These are phyloP conservation scores for Lepidocolaptes lacrymiger DNA, from an alignment of 2,797 vertebrate species.

Conservation along the genomic window DNA sequence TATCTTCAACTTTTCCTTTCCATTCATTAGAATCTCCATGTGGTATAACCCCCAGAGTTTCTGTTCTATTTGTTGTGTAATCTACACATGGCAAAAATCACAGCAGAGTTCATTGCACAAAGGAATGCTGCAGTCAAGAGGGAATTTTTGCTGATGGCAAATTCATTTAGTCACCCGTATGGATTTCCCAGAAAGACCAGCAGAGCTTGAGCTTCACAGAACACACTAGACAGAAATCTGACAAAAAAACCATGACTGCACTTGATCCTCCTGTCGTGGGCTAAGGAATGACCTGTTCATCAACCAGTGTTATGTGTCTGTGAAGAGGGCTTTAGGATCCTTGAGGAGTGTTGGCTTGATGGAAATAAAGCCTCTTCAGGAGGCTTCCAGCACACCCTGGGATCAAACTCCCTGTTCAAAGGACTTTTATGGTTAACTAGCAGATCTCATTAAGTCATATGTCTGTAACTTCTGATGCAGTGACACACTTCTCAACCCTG, in stretches of 20 bases:
- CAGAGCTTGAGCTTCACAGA: neutral
- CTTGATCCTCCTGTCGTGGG: neutral
- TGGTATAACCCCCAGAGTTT: neutral
- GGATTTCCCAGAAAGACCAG: neutral
- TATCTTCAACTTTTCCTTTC: neutral
- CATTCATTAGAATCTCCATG: neutral
- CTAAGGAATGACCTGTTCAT: neutral
- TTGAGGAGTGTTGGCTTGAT: neutral
- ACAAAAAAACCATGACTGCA: neutral
- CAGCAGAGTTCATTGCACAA: neutral
- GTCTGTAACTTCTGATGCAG: neutral
- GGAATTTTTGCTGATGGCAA: neutral
- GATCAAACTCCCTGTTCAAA: slow-evolving; percentile 1
- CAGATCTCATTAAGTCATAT: slow-evolving; percentile 29
- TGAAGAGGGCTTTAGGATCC: neutral
- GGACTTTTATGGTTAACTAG: neutral
- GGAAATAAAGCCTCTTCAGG: neutral
- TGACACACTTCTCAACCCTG: neutral
- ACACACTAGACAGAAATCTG: neutral
- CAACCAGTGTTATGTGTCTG: neutral
- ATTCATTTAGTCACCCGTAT: neutral
- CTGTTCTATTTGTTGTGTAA: neutral
- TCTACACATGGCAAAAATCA: neutral
- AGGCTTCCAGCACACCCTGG: neutral
- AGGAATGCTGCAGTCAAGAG: neutral